Conservation (phyloP, 2,797 vertebrate species). For the Arctocebus calabarensis region DNA sequence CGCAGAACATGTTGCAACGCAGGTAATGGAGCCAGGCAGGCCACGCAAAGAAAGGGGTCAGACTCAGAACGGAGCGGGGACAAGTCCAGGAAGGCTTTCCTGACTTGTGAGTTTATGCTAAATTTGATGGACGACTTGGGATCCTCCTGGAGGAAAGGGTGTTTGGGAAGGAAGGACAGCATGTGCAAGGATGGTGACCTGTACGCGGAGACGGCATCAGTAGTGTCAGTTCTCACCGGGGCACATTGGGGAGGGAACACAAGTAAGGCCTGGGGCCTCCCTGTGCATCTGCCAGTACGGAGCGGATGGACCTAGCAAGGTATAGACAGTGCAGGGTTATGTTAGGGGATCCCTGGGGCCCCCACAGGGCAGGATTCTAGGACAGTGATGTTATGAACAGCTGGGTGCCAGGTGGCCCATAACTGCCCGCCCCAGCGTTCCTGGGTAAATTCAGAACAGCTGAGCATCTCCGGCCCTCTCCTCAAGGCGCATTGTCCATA, state of each 20-base stretch:
- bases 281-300: background rate
- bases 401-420: slow-evolving; percentile 79
- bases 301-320: background rate
- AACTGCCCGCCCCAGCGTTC: slow-evolving; percentile 45
- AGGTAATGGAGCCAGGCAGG: background rate
- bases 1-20: fast-evolving
- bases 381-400: slow-evolving; percentile 58
- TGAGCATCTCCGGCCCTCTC: slow-evolving; percentile 64
- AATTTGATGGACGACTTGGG: background rate
- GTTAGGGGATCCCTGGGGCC: background rate
- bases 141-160: background rate
- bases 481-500: slow-evolving; percentile 47
- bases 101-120: background rate
- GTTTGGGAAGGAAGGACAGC: background rate
- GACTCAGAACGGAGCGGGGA: background rate
- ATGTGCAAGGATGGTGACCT: fast-evolving
- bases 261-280: background rate
- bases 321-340: background rate
- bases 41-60: background rate
- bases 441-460: slow-evolving; percentile 77
- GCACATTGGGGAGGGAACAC: fast-evolving
- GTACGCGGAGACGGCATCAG: fast-evolving
- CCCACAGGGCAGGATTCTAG: background rate
- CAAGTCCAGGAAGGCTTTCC: background rate
- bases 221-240: background rate